Base-by-base conservation (phyloP, 2,797 vertebrate species). In the Notolepis coatsorum region DNA sequence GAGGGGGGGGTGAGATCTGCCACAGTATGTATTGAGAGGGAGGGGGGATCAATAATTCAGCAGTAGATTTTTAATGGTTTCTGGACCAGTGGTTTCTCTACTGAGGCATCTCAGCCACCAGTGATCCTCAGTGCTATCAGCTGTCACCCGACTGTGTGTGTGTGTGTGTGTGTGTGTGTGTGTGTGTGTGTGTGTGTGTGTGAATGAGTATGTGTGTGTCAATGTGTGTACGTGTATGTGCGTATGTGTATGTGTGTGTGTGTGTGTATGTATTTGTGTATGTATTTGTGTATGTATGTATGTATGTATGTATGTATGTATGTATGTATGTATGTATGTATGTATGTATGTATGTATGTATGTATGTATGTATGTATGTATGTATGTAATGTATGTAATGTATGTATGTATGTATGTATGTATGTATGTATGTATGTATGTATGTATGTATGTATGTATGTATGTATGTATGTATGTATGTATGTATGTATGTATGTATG, bases 21-120 rank as follows among this genome's bases (percentile, higher is more conserved):
- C n/a, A n/a, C n/a, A n/a, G n/a, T n/a, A n/a, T 23, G 56, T n/a
- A 28, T 47, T n/a, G n/a, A n/a, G n/a, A 23, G 18, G 38, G 5
- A 46, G 24, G 50, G n/a, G 4, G 1, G 52, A 77, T 83, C 68
- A 72, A 81, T 85, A 82, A 82, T 82, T 83, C 70, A 82, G 43
- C 63, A 61, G 39, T 47, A 43, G 55, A 71, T 80, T 76, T 81
- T 73, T 79, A 81, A 84, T 49, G 66, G 57, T 47, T 59, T 68
- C 53, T 52, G 31, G 42, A 28, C 56, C 21, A 12, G 24, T 59
- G 49, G 24, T 43, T 41, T 70, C 46, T 28, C 68, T 67, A 21
- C 55, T 47, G 62, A 31, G 45, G 42, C 56, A 49, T 31, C 42
- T 74, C 17, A 5, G 33, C 68, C 42, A 64, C 59, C 3, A 2